These are phyloP conservation scores for Daboia siamensis DNA, from an alignment of 2,113 vertebrate species.

Conservation along the genomic window DNA sequence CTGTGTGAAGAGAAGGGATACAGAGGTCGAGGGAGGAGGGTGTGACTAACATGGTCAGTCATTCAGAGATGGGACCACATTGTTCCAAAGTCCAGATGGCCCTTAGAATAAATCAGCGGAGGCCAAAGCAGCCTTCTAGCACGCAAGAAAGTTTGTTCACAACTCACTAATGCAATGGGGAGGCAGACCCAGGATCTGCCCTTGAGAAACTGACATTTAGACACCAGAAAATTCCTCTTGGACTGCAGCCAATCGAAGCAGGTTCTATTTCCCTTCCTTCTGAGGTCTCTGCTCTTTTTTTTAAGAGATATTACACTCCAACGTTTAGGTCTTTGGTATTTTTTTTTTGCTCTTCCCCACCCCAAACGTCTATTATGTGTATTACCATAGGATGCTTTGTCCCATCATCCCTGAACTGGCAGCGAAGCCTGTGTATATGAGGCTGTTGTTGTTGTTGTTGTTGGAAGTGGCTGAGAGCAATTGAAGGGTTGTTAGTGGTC, in stretches of 20 bases:
- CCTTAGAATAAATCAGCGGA: constrained; percentile 77
- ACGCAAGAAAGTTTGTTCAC: constrained; percentile 14
- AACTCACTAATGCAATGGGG: not conserved
- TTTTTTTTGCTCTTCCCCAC: too few relatives aligned
- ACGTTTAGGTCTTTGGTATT: not conserved
- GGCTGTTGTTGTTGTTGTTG: not conserved
- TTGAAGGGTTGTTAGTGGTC: not conserved
- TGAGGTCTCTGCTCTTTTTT: too few relatives aligned
- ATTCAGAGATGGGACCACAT: constrained; percentile 72
- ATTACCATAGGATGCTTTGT: not conserved
- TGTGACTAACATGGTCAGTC: constrained; percentile 85
- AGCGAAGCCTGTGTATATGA: not conserved
- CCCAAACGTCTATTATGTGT: too few relatives aligned
- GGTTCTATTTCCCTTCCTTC: not conserved
- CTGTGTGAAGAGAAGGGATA: constrained; percentile 69
- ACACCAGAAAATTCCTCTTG: not conserved
- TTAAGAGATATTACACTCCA: not conserved
- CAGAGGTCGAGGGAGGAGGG: constrained; percentile 76
- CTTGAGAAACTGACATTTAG: constrained; percentile 6
- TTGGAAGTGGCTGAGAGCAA: not conserved
- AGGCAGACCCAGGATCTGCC: not conserved
- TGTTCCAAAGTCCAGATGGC: constrained; percentile 80
- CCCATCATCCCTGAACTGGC: not conserved
- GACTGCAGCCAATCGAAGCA: not conserved
- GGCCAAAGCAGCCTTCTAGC: constrained; percentile 33